Evolutionary conservation across 2,797 vertebrate genomes (phyloP).

Genomic region (Pseudocheirus occidentalis): DNA sequence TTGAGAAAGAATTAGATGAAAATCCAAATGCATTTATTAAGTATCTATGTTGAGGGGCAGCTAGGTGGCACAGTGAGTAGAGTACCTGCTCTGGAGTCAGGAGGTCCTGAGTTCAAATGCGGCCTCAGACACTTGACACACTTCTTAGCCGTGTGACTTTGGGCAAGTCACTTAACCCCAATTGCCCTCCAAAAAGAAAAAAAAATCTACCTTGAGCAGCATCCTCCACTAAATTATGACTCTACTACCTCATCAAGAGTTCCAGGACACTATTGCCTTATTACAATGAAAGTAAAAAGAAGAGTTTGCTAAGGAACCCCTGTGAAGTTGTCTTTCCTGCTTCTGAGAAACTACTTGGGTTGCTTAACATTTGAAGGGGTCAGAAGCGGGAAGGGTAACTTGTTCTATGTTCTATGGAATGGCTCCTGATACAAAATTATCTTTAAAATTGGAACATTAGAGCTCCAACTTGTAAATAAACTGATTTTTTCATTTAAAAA

Average conservation of each 20-base stretch:
- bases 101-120: too few species aligned
- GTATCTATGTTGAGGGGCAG: background rate
- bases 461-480: background rate
- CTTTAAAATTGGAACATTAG: background rate
- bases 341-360: background rate
- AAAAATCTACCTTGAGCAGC: background rate
- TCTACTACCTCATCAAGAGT: background rate
- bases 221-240: background rate
- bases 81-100: too few species aligned
- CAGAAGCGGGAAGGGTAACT: background rate
- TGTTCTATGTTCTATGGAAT: background rate
- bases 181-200: too few species aligned
- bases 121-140: too few species aligned
- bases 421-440: background rate
- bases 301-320: background rate
- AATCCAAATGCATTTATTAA: background rate
- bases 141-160: too few species aligned
- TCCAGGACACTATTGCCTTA: background rate
- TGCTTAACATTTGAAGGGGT: background rate
- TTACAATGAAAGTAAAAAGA: background rate
- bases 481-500: too few species aligned
- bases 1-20: background rate
- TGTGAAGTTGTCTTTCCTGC: background rate
- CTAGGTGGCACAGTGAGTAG: too few species aligned
- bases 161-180: too few species aligned